Evolutionary conservation across 2,797 vertebrate genomes (phyloP).

Genomic region (Xenentodon cancila): DNA sequence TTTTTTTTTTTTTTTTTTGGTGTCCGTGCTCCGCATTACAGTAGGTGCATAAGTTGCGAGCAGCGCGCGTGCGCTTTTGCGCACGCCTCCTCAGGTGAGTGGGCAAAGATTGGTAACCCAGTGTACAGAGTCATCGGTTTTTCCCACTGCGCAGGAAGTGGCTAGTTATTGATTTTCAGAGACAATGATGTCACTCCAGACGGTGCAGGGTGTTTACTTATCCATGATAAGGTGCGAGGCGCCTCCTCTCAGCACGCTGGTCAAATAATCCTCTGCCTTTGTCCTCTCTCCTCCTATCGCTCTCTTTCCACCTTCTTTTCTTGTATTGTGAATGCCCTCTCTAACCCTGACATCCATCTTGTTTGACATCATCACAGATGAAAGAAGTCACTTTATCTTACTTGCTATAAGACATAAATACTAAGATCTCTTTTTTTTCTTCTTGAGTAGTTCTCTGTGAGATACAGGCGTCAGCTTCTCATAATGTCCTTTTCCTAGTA

Average conservation of each 20-base stretch:
- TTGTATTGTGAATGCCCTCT: constrained; percentile 55
- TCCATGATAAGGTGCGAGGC: constrained; percentile 74
- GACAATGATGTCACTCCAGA: constrained; percentile 80
- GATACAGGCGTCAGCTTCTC: background rate
- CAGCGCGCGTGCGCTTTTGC: constrained; percentile 40
- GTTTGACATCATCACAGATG: constrained; percentile 57
- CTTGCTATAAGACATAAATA: too few relatives aligned
- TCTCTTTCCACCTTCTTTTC: constrained; percentile 64
- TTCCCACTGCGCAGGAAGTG: constrained; percentile 74
- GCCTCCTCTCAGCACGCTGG: constrained; percentile 61
- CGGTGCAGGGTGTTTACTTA: constrained; percentile 74
- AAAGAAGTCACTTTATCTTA: constrained; percentile 1
- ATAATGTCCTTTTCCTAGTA: constrained; percentile 4
- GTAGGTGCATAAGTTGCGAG: constrained; percentile 43
- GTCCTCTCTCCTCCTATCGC: constrained; percentile 58
- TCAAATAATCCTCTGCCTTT: constrained; percentile 70
- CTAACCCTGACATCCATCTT: constrained; percentile 55
- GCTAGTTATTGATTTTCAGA: constrained; percentile 80
- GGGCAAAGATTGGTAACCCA: constrained; percentile 76
- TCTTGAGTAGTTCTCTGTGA: background rate
- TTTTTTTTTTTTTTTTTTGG: too few relatives aligned
- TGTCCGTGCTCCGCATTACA: constrained; percentile 44
- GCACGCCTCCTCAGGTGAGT: constrained; percentile 68
- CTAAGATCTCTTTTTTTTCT: too few relatives aligned
- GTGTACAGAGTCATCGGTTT: constrained; percentile 78